Conservation (phyloP, 2,113 vertebrate genomes). For the Melospiza georgiana region DNA sequence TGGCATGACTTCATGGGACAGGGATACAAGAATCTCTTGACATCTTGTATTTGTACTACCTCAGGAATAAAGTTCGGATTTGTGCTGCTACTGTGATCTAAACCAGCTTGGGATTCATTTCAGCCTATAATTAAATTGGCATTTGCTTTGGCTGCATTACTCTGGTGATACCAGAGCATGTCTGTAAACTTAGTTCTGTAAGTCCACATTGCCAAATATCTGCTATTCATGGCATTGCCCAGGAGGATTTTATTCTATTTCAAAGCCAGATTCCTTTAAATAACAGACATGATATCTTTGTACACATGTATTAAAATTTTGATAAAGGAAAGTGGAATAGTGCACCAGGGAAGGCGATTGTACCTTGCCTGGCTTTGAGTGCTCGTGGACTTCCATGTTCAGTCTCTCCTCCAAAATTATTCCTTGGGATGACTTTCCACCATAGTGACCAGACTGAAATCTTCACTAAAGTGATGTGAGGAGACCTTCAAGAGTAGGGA, state of each 20-base stretch:
- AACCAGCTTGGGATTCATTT: neutral
- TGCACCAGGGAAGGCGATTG: neutral
- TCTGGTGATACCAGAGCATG: neutral
- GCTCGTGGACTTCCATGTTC: rapidly evolving
- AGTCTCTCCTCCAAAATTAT: neutral
- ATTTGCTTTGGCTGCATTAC: neutral
- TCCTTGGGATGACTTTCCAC: neutral
- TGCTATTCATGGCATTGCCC: neutral
- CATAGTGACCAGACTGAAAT: neutral
- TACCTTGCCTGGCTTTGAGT: neutral
- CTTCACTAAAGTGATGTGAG: neutral
- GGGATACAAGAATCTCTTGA: neutral
- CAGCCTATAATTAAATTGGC: neutral
- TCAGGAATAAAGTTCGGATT: neutral
- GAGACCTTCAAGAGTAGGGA: neutral
- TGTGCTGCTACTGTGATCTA: neutral
- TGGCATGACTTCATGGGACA: neutral
- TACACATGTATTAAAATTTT: neutral
- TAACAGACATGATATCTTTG: neutral
- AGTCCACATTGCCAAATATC: neutral
- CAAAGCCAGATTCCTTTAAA: neutral
- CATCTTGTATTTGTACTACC: neutral
- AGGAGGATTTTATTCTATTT: neutral
- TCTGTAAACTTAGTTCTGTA: neutral
- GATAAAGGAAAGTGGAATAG: neutral